Evolutionary conservation across 2,797 vertebrate genomes (phyloP).

Genomic region (Enteromius argenteus): DNA sequence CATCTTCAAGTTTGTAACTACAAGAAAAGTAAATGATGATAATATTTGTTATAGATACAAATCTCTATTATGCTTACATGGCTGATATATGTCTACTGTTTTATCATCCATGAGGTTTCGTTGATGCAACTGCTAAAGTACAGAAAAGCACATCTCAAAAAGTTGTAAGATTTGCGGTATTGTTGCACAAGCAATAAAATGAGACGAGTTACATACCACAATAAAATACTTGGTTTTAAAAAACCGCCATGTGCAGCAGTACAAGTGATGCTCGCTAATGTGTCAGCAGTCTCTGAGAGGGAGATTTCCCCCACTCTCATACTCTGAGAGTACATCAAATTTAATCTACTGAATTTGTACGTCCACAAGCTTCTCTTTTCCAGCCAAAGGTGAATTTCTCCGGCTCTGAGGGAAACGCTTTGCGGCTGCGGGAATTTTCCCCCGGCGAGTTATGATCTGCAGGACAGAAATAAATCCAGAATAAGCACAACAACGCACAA

Average conservation of each 20-base stretch:
- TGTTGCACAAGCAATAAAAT: neutral
- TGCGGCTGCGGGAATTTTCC: slow-evolving; percentile 59
- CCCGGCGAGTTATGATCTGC: slow-evolving; percentile 56
- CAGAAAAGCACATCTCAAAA: neutral
- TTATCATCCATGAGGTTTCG: neutral
- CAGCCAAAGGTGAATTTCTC: slow-evolving; percentile 71
- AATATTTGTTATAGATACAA: neutral
- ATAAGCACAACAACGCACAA: slow-evolving; percentile 71
- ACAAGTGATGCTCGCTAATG: neutral
- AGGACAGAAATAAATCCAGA: slow-evolving; percentile 71
- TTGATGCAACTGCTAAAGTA: neutral
- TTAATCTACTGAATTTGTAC: slow-evolving; percentile 67
- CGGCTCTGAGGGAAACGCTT: slow-evolving; percentile 41
- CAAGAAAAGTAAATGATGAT: neutral
- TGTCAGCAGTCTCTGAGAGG: slow-evolving; percentile 49
- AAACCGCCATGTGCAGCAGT: neutral
- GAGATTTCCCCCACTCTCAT: slow-evolving; percentile 68
- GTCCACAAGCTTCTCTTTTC: slow-evolving; percentile 63
- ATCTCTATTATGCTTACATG: neutral
- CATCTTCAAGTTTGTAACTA: neutral
- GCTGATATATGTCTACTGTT: neutral
- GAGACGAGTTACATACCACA: neutral
- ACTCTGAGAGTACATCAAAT: slow-evolving; percentile 67
- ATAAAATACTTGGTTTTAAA: neutral
- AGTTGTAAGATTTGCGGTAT: neutral